A percentile compares a stretch with the other conserved stretches of the same genome.
Evolutionary conservation across 2,888 invertebrate genomes (phyloP).

Genomic region (Temnothorax rugatulus): DNA sequence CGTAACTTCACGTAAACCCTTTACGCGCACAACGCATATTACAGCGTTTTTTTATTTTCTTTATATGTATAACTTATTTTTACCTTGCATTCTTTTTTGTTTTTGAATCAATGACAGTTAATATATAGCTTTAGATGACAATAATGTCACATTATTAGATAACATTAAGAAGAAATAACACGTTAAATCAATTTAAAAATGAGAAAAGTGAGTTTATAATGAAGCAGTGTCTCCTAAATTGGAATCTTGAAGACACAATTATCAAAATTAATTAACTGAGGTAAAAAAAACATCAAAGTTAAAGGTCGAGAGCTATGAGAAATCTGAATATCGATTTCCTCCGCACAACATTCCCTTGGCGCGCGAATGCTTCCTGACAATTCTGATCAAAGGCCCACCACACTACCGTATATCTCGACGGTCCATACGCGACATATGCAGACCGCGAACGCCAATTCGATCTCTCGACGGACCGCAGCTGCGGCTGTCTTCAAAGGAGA

Average conservation of each 20-base stretch:
- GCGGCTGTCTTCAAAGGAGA: constrained; percentile 22
- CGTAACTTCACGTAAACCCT: not conserved
- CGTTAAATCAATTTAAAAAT: not conserved
- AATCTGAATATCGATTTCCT: constrained; percentile 23
- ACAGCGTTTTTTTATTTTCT: not conserved
- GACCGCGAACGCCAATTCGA: constrained; percentile 24
- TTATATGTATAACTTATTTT: not conserved
- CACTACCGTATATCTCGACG: not conserved
- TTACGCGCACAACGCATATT: not conserved
- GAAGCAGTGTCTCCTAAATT: not conserved
- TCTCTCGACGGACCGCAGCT: constrained; percentile 30
- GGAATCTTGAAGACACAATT: not conserved
- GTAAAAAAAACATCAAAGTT: not conserved
- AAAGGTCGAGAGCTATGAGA: not conserved
- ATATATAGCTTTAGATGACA: not conserved
- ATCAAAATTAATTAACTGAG: not conserved
- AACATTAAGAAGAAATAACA: not conserved
- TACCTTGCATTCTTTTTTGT: not conserved
- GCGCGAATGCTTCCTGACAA: constrained; percentile 2
- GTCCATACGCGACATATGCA: constrained; percentile 28
- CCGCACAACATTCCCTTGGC: not conserved
- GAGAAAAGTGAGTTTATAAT: not conserved
- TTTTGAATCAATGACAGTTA: not conserved
- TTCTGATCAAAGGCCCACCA: constrained; percentile 27
- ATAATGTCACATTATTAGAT: not conserved